Conservation (phyloP, 2,888 invertebrate species). For the Diadromus collaris region DNA sequence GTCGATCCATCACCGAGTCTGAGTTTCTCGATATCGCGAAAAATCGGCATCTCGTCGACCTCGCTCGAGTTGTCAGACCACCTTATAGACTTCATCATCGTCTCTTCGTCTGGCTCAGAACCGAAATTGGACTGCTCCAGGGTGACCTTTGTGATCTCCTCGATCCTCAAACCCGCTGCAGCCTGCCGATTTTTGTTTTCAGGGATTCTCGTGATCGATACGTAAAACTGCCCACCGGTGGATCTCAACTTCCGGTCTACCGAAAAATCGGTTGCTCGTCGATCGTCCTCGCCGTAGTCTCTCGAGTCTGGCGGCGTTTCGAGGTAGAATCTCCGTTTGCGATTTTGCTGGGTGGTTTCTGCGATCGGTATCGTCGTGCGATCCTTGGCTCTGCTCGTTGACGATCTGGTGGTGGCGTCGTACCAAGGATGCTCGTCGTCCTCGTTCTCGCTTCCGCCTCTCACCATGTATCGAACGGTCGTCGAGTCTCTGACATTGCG, state of each 20-base stretch:
- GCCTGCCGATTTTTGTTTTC: neutral
- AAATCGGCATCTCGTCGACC: slow-evolving; percentile 22
- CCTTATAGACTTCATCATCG: neutral
- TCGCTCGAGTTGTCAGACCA: neutral
- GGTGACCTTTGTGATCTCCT: slow-evolving; percentile 1
- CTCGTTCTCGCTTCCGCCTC: slow-evolving; percentile 22
- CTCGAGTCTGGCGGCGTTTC: slow-evolving; percentile 9
- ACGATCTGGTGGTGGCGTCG: slow-evolving; percentile 1
- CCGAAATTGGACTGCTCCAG: neutral
- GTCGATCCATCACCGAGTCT: neutral
- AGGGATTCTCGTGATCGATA: slow-evolving; percentile 14
- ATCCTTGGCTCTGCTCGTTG: neutral
- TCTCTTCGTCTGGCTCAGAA: neutral
- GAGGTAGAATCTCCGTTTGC: neutral
- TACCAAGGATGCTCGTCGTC: slow-evolving; percentile 35
- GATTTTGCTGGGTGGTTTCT: neutral
- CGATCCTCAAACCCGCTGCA: neutral
- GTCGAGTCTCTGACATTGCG: neutral
- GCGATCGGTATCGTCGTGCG: neutral
- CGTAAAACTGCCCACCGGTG: neutral
- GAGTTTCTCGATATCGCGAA: neutral
- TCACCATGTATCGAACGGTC: neutral
- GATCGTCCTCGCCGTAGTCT: neutral
- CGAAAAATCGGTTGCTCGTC: neutral
- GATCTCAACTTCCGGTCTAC: neutral